Base-by-base conservation (phyloP, 2,888 invertebrate genomes). In the Diplolepis rosae region DNA sequence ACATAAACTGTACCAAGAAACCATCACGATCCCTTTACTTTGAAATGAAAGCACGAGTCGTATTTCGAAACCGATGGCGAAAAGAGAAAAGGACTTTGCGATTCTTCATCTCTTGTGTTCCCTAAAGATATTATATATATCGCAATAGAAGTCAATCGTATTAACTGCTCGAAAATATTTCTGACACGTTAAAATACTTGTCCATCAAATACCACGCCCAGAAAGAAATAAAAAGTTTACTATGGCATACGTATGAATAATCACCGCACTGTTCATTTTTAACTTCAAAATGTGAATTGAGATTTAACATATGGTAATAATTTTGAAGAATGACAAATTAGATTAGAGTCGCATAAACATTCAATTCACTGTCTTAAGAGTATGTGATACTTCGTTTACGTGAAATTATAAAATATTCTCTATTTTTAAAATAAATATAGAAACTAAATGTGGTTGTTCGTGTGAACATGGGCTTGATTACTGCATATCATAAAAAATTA, bases 1-100 rank as follows among this genome's bases (percentile, higher is more conserved):
- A 28, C 52, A 30, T 52, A 52, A 52, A 52, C 27, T 52, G 2
- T 52, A 52, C 15, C 3, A 15, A 28, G 15, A 52, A n/a, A 52
- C 52, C 52, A 52, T 52, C 27, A 52, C 15, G 52, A 28, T 52
- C 52, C 51, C 6, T 51, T 51, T 27, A 51, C 27, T 52, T 28
- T 30, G 28, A 15, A 52, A 52, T 52, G n/a, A 27, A 52, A 52
- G 15, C 52, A 52, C 52, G 52, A 52, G 28, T 27, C 7, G 28
- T 28, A 28, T 52, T 52, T 52, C 52, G n/a, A 52, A 52, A 52
- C 27, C 27, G 15, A 27, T 27, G 27, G 27, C 51, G 51, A 51
- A 51, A 51, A 51, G 51, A 52, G 52, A 52, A 52, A 52, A 52
- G 28, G 52, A n/a, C 11, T 27, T 15, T 28, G 48, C n/a, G 52